Percentiles rank a stretch among this genome's conserved stretches.
These are phyloP conservation scores for Meloidogyne exigua DNA, from an alignment of 1,140 invertebrate species.

Conservation along the genomic window DNA sequence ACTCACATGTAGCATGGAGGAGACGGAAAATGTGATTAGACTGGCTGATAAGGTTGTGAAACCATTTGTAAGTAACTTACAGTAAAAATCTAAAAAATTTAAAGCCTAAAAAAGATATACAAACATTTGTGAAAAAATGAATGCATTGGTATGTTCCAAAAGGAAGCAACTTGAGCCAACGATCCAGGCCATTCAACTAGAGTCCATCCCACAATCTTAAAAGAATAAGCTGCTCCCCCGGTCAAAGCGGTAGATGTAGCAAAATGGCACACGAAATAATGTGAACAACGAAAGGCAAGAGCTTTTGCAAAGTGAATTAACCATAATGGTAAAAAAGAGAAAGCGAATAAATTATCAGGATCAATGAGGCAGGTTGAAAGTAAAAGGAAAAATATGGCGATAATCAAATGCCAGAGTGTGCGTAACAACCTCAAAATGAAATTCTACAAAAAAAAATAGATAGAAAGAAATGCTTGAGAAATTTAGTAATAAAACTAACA, in stretches of 20 bases:
- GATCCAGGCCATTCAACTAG: slow-evolving; percentile 40
- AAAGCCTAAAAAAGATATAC: not conserved
- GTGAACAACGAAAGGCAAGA: slow-evolving; percentile 42
- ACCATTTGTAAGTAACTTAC: not conserved
- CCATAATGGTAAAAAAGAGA: slow-evolving; percentile 3
- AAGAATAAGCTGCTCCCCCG: slow-evolving; percentile 11
- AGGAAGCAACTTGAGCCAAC: slow-evolving; percentile 37
- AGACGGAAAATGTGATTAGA: slow-evolving; percentile 31
- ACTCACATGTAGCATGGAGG: slow-evolving; percentile 37
- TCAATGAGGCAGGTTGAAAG: slow-evolving; percentile 24
- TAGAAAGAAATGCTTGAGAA: not conserved
- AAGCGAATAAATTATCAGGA: slow-evolving; percentile 11
- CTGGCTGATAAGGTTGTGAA: slow-evolving; percentile 26
- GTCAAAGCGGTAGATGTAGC: slow-evolving; percentile 27
- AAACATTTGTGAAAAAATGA: slow-evolving; percentile 45
- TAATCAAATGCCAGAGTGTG: not conserved
- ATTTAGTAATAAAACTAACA: too few species aligned
- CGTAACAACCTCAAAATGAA: not conserved
- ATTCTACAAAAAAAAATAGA: slow-evolving; percentile 1
- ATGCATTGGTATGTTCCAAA: slow-evolving; percentile 47
- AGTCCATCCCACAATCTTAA: slow-evolving; percentile 26
- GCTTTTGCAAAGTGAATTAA: slow-evolving; percentile 26
- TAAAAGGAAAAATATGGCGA: slow-evolving; percentile 9
- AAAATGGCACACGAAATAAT: slow-evolving; percentile 43
- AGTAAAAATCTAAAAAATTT: slow-evolving; percentile 36